Evolutionary conservation across 1,140 invertebrate species (phyloP).

Genomic region (Drosophila subobscura): DNA sequence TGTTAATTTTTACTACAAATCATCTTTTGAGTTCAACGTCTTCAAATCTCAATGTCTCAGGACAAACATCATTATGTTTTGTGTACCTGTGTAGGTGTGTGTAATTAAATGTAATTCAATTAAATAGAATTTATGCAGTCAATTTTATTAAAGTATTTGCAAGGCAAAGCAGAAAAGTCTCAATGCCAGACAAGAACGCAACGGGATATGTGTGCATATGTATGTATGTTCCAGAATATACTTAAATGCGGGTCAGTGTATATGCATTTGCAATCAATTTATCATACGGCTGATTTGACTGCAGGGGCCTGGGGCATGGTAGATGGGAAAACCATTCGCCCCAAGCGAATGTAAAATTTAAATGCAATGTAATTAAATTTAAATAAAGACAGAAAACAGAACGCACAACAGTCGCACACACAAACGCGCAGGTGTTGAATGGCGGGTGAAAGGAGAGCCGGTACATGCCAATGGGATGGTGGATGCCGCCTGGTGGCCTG

Average conservation of each 20-base stretch:
- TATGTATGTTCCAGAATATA: slow-evolving; percentile 11
- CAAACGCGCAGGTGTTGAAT: slow-evolving; percentile 14
- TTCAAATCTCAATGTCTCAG: no score
- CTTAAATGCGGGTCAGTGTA: slow-evolving; percentile 1
- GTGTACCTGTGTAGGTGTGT: slow-evolving; percentile 16
- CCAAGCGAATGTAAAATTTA: slow-evolving; percentile 43
- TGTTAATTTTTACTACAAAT: no score
- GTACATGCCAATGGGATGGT: background rate
- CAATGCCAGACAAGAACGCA: slow-evolving; percentile 21
- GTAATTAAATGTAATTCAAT: slow-evolving; percentile 56
- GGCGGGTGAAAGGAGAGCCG: slow-evolving; percentile 18
- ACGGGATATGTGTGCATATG: background rate
- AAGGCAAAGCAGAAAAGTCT: slow-evolving; percentile 13
- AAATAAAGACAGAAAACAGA: slow-evolving; percentile 54
- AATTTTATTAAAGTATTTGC: slow-evolving; percentile 46
- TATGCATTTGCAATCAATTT: slow-evolving; percentile 69
- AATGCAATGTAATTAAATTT: slow-evolving; percentile 70
- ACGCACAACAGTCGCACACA: background rate
- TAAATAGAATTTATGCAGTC: slow-evolving; percentile 55
- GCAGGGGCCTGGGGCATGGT: slow-evolving; percentile 20
- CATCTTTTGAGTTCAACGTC: no score
- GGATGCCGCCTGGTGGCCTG: background rate
- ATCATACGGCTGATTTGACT: slow-evolving; percentile 71
- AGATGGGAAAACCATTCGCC: slow-evolving; percentile 15
- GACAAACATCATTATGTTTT: no score